Conservation (phyloP, 1,140 invertebrate species). For the Rhopalosiphum maidis region DNA sequence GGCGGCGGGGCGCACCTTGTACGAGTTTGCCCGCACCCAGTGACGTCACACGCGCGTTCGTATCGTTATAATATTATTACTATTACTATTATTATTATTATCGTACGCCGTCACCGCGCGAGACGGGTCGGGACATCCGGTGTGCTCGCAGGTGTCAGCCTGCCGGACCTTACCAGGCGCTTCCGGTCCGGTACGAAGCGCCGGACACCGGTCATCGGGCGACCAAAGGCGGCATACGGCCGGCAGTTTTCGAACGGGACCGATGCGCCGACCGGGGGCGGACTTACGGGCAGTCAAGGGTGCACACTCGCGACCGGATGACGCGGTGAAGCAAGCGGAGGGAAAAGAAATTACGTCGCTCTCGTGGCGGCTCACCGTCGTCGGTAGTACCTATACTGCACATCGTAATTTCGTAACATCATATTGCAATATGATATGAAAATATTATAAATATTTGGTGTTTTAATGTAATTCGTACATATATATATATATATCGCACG, state of each 20-base stretch:
- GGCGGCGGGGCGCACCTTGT: slow-evolving; percentile 15
- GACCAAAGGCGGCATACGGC: background rate
- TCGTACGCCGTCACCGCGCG: background rate
- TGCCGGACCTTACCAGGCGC: background rate
- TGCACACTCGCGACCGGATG: background rate
- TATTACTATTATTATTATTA: background rate
- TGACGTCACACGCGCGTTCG: background rate
- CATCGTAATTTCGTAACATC: background rate
- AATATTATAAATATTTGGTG: background rate
- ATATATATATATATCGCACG: no score
- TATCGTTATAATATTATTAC: background rate
- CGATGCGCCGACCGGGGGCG: background rate
- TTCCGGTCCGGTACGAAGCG: slow-evolving; percentile 8
- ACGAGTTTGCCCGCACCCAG: slow-evolving; percentile 30
- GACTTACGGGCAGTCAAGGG: slow-evolving; percentile 2
- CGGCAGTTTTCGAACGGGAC: background rate
- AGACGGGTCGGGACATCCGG: slow-evolving; percentile 33
- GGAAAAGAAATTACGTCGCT: background rate
- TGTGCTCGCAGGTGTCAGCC: slow-evolving; percentile 13
- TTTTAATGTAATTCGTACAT: background rate
- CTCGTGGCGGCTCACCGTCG: background rate
- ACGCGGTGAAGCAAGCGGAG: background rate
- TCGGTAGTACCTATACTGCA: background rate
- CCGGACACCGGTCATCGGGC: slow-evolving; percentile 33
- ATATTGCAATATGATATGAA: no score